These are phyloP conservation scores for Rana temporaria DNA, from an alignment of 2,113 vertebrate genomes.

Conservation along the genomic window DNA sequence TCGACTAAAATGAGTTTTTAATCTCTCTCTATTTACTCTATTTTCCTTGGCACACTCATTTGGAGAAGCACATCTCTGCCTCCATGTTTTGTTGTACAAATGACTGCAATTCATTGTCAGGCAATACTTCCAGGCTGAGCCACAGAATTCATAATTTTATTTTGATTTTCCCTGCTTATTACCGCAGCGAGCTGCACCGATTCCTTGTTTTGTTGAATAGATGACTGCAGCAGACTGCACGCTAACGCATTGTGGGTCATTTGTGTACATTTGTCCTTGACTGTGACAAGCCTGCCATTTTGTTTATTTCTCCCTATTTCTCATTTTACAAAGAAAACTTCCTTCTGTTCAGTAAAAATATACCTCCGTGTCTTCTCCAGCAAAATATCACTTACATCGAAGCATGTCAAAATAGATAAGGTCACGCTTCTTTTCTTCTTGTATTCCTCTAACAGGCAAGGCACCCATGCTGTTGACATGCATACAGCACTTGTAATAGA, in stretches of 20 bases:
- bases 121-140: not conserved
- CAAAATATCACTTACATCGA: slow-evolving; percentile 37
- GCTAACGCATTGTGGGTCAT: not conserved
- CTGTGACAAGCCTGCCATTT: not conserved
- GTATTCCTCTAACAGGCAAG: slow-evolving; percentile 15
- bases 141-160: not conserved
- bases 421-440: slow-evolving; percentile 35
- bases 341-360: not conserved
- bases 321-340: not conserved
- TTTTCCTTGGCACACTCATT: slow-evolving; percentile 42
- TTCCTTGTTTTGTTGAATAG: not conserved
- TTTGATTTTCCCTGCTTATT: not conserved
- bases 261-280: not conserved
- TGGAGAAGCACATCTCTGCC: not conserved
- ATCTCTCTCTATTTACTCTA: slow-evolving; percentile 44
- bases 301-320: slow-evolving; percentile 17
- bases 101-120: not conserved
- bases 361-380: slow-evolving; percentile 1
- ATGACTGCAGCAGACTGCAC: not conserved
- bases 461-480: slow-evolving; percentile 17
- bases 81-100: slow-evolving; percentile 14
- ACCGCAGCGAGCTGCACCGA: not conserved
- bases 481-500: slow-evolving; percentile 25
- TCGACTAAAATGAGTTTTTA: slow-evolving; percentile 49
- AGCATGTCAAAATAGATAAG: slow-evolving; percentile 49